Evolutionary conservation across 2,888 invertebrate species (phyloP), one percentile per base, ranked within the genome.

Genomic region (Diarsia dahlii): DNA sequence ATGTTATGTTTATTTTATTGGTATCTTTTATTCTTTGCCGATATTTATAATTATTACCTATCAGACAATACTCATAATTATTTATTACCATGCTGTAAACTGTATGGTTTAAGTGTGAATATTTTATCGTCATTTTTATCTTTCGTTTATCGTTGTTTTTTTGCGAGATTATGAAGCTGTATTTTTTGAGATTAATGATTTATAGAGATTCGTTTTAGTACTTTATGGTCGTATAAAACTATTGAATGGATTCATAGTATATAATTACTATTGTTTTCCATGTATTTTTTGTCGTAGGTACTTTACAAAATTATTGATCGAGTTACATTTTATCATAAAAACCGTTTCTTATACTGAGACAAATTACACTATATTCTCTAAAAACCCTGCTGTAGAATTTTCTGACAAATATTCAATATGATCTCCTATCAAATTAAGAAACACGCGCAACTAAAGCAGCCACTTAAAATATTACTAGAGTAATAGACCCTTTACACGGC

Each of bases 141-240:
- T 62, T 46, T 52, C 50, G 28, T 70, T 66, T 45, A 73, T 73
- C 20, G 13, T 50, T 18, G 45, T 64, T 67, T 82, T 82, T 83
- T 74, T 81, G 72, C 78, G 46, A 69, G 34, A 39, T 72, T 72
- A 72, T 72, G 64, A 65, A 50, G 18, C n/a, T 65, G 58, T 69
- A 48, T 50, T 77, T 65, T 56, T 63, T 13, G 0, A 52, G 20
- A 56, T 63, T 64, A 64, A 64, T 73, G 56, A 80, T 76, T 76
- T 69, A 82, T 76, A 23, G 48, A 64, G 46, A 84, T 84, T 80
- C 70, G 54, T 84, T 80, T 82, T 67, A 84, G 63, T 73, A 34
- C 64, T 80, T 75, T 71, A 73, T 67, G 67, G 60, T 72, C 13
- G n/a, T 71, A 64, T 68, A 65, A 70, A 64, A 48, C 64, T 56